These are phyloP conservation scores for Onychorhynchus coronatus DNA, from an alignment of 2,113 vertebrate genomes.

Conservation along the genomic window DNA sequence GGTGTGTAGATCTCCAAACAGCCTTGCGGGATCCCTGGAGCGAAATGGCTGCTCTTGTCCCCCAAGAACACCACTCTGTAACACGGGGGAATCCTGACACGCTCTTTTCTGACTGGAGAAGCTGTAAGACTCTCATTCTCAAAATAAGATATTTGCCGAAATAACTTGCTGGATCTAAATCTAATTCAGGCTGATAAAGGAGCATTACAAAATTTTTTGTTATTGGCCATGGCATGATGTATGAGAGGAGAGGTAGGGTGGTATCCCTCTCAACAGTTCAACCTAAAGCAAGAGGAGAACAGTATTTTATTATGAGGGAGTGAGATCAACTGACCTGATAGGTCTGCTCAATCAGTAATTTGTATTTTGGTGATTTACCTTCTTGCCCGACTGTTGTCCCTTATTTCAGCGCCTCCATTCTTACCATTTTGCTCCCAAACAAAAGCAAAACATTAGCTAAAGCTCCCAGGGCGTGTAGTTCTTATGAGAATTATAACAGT, in stretches of 20 bases:
- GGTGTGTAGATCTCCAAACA: background rate
- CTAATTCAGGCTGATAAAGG: background rate
- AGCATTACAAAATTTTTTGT: background rate
- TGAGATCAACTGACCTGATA: background rate
- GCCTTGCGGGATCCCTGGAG: background rate
- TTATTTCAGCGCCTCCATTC: background rate
- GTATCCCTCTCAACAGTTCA: background rate
- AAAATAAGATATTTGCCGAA: background rate
- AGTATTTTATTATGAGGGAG: background rate
- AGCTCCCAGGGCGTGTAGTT: background rate
- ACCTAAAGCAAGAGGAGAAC: background rate
- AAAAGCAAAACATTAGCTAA: background rate
- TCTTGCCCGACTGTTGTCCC: background rate
- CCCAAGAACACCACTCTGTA: background rate
- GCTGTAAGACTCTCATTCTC: background rate
- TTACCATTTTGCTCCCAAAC: background rate
- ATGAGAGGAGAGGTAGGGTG: background rate
- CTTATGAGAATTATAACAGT: background rate
- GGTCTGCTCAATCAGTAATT: background rate
- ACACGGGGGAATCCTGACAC: background rate
- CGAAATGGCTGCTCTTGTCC: background rate
- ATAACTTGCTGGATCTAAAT: background rate
- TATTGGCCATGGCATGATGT: background rate
- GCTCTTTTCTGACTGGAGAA: background rate
- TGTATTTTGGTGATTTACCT: background rate